Evolutionary conservation across 1,140 invertebrate species (phyloP).

Genomic region (Aricia agestis): DNA sequence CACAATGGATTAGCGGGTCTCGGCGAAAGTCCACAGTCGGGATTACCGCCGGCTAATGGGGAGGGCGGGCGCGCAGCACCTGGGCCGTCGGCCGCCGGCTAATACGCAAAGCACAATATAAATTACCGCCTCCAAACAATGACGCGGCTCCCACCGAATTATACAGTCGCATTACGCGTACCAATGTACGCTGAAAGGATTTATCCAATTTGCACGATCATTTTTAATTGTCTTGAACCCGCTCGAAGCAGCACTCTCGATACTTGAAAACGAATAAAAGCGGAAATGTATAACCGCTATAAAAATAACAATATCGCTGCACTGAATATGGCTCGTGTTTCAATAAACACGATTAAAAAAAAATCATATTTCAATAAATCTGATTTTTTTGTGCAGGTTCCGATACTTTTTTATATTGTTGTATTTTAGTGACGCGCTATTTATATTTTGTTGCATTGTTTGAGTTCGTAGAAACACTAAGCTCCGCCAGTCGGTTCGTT

Average conservation of each 20-base stretch:
- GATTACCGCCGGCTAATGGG: conserved; percentile 58
- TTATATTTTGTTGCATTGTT: not conserved
- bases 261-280: not conserved
- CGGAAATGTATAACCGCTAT: not conserved
- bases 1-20: conserved; percentile 37
- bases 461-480: not conserved
- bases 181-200: conserved; percentile 54
- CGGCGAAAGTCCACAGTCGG: conserved; percentile 35
- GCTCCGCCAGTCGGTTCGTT: not conserved
- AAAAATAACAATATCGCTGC: not conserved
- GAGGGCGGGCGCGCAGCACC: conserved; percentile 41
- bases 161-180: conserved; percentile 34
- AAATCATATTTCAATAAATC: too few species aligned
- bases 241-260: not conserved
- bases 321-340: not conserved
- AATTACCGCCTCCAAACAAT: conserved; percentile 62
- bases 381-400: not conserved
- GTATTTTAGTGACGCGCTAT: not conserved
- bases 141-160: conserved; percentile 44
- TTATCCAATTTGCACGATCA: conserved; percentile 41
- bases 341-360: too few species aligned
- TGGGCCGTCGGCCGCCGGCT: conserved; percentile 48
- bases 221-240: conserved; percentile 32
- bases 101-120: conserved; percentile 64
- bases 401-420: not conserved